Evolutionary conservation across 2,797 vertebrate genomes (phyloP).

Genomic region (Anas flavirostris): DNA sequence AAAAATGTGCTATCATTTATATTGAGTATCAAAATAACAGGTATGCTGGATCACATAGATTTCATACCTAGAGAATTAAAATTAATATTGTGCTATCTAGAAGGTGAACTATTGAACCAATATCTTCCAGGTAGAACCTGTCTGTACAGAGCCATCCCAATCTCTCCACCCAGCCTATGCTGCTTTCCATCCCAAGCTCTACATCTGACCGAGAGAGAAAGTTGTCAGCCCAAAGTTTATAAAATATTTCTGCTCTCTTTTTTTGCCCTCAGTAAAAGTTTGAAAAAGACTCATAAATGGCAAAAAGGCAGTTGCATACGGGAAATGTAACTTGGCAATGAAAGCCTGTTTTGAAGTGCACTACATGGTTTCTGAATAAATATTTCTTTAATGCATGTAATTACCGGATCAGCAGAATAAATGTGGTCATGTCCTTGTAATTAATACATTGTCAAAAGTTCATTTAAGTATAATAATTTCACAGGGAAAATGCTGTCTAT

Average conservation of each 20-base stretch:
- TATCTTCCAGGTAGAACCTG: not conserved
- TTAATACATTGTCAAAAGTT: slow-evolving; percentile 88
- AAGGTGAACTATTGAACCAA: not conserved
- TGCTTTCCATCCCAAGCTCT: not conserved
- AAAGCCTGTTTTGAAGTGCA: slow-evolving; percentile 77
- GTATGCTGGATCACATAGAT: accelerated
- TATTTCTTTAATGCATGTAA: slow-evolving; percentile 85
- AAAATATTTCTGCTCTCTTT: slow-evolving; percentile 11
- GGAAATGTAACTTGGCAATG: slow-evolving; percentile 77
- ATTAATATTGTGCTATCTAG: not conserved
- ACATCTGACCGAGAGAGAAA: not conserved
- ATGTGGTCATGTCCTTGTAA: slow-evolving; percentile 86
- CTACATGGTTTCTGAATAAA: slow-evolving; percentile 82
- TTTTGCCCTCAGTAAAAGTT: slow-evolving; percentile 63
- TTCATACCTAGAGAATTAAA: not conserved
- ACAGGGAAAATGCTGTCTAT: slow-evolving; percentile 79
- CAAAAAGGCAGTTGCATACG: slow-evolving; percentile 66
- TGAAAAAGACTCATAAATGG: slow-evolving; percentile 66
- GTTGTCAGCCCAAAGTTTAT: not conserved
- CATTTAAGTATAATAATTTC: slow-evolving; percentile 87
- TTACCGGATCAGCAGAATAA: slow-evolving; percentile 86
- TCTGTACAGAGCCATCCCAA: not conserved
- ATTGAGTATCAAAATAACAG: not conserved
- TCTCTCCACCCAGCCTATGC: not conserved
- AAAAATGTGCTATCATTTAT: not conserved